A percentile compares a stretch with the other conserved stretches of the same genome.
These are phyloP conservation scores for Heterohyrax brucei DNA, from an alignment of 2,797 vertebrate genomes.

Conservation along the genomic window DNA sequence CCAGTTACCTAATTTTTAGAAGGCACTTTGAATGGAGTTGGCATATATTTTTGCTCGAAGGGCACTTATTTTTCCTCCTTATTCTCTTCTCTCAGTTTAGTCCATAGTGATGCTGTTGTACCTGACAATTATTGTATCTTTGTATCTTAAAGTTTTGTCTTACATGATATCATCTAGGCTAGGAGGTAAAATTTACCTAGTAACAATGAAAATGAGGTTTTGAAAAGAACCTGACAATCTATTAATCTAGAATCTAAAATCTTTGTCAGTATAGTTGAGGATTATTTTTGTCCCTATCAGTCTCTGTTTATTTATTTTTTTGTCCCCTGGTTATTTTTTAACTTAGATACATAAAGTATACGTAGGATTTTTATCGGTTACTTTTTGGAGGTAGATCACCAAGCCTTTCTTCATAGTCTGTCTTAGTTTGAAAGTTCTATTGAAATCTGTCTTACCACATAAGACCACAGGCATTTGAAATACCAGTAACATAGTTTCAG, in stretches of 20 bases:
- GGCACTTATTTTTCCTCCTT: not conserved
- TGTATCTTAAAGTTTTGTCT: constrained; percentile 39
- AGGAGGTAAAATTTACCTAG: constrained; percentile 34
- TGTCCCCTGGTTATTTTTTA: constrained; percentile 16
- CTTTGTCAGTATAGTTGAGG: constrained; percentile 34
- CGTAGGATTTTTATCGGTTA: too few relatives aligned
- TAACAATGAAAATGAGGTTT: constrained; percentile 56
- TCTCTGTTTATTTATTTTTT: not conserved
- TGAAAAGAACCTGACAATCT: constrained; percentile 45
- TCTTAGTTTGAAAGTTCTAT: too few relatives aligned
- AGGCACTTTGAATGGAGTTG: constrained; percentile 25
- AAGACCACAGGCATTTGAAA: too few relatives aligned
- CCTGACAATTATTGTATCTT: constrained; percentile 37
- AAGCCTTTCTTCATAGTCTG: too few relatives aligned
- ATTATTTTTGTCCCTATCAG: constrained; percentile 52
- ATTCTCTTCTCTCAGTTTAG: constrained; percentile 4
- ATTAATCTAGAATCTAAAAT: constrained; percentile 22
- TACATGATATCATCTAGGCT: constrained; percentile 17
- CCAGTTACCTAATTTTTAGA: constrained; percentile 13
- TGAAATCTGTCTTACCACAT: too few relatives aligned
- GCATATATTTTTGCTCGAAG: constrained; percentile 10
- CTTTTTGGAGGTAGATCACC: too few relatives aligned
- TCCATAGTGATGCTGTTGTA: constrained; percentile 3
- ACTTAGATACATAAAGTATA: not conserved
- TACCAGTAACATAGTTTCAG: too few relatives aligned